Conservation (phyloP, 2,113 vertebrate species). For the Chloebia gouldiae region DNA sequence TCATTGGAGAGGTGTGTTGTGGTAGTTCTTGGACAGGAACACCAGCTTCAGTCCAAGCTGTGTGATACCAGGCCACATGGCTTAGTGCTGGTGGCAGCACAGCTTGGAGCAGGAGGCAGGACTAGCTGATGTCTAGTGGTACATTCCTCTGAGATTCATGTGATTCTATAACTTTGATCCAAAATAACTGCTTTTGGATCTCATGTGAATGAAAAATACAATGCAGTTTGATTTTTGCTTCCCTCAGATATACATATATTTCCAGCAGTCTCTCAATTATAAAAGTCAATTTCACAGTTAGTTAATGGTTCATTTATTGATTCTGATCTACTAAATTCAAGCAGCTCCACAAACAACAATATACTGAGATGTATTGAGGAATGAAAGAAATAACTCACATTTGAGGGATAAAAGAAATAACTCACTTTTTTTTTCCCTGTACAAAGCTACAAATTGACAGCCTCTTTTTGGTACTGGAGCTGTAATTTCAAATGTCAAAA, state of each 20-base stretch:
- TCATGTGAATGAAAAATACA: not conserved
- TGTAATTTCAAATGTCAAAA: conserved; percentile 29
- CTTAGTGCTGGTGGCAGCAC: not conserved
- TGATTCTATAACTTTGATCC: not conserved
- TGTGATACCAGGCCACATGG: not conserved
- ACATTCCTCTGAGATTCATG: not conserved
- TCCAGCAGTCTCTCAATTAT: conserved; percentile 5
- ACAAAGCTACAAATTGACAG: conserved; percentile 2
- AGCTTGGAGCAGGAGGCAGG: not conserved
- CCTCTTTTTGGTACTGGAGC: not conserved
- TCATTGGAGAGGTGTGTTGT: not conserved
- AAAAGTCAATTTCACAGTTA: conserved; percentile 26
- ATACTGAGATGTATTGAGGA: not conserved
- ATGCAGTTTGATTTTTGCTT: not conserved
- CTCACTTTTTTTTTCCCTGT: too few relatives aligned
- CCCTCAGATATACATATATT: not conserved
- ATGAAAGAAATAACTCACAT: conserved; percentile 10
- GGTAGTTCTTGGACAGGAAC: not conserved
- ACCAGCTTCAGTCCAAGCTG: not conserved
- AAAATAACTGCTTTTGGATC: not conserved
- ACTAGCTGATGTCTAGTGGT: not conserved
- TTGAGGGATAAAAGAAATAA: not conserved
- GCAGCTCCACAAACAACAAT: not conserved
- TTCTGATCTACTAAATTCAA: conserved; percentile 15
- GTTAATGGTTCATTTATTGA: conserved; percentile 29